Base-by-base conservation (phyloP, 2,888 invertebrate species). In the Phalera bucephala region DNA sequence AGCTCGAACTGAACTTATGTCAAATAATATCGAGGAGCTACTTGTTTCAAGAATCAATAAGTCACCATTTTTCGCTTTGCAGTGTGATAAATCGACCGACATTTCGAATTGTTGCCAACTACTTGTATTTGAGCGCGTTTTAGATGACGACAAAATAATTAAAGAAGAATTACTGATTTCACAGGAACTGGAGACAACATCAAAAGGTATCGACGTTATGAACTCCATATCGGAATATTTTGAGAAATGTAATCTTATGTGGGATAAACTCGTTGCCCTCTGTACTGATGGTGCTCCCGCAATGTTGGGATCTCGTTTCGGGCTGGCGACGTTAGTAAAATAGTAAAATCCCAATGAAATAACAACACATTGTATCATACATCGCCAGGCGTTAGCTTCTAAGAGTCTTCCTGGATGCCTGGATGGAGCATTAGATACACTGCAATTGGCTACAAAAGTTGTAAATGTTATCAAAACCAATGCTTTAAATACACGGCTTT, bases 251-350 rank as follows among this genome's bases (percentile, higher is more conserved):
- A 23, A 36, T 9, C 29, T 57, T 23, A 31, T 27, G 34, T 64
- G 52, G 62, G 27, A 57, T 14, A 61, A 52, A 12, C 40, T 58
- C 17, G 38, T 46, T 9, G 53, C 40, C n/a, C 28, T 61, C 4
- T 56, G 52, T 40, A 59, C 55, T 32, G 52, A 64, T 17, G 54
- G 55, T 25, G 53, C 54, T 49, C 54, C 58, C 5, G 50, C 47
- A 31, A 46, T 59, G 54, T 31, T 58, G 28, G 58, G 58, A 23
- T 50, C 42, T 34, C 55, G 51, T 13, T 58, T 56, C 12, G 55
- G 57, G 2, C 46, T 58, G 3, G 27, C 38, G 17, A 22, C 37
- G 14, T 36, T 49, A 26, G 33, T 53, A 12, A 51, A 48, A 40
- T 33, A 40, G 31, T 52, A 59, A 40, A 48, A 46, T 40, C 45